phyloP scores from a whole-genome alignment of 2,888 invertebrate genomes.

The Tethea ocularis region DNA sequence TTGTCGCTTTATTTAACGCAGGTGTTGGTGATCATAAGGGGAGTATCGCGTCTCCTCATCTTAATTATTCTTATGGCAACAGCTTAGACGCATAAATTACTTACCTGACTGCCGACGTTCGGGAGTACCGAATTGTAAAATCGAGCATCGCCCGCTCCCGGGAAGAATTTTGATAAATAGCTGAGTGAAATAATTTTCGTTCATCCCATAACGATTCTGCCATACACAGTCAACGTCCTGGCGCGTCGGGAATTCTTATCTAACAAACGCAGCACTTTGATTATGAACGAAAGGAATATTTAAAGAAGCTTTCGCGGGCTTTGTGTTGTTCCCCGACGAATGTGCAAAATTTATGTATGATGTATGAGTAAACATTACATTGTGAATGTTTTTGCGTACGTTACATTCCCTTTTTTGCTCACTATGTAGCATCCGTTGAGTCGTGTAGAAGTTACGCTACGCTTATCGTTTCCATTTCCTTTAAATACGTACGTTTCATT shows the following conservation, averaged over 20 bases:
- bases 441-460: constrained; percentile 25
- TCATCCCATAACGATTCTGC: constrained; percentile 62
- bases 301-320: constrained; percentile 71
- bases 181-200: constrained; percentile 72
- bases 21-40: constrained; percentile 9
- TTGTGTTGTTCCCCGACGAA: constrained; percentile 69
- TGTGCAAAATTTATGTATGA: constrained; percentile 72
- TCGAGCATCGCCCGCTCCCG: constrained; percentile 51
- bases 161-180: constrained; percentile 75
- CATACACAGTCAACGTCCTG: constrained; percentile 56
- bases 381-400: constrained; percentile 46
- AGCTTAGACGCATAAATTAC: constrained; percentile 57
- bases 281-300: constrained; percentile 79
- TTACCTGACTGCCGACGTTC: constrained; percentile 27
- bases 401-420: constrained; percentile 36
- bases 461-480: constrained; percentile 29
- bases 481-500: constrained; percentile 10
- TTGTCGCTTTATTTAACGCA: constrained; percentile 3
- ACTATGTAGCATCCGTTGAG: constrained; percentile 29
- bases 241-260: constrained; percentile 79
- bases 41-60: constrained; percentile 8
- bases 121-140: constrained; percentile 48
- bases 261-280: constrained; percentile 79
- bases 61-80: constrained; percentile 25
- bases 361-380: constrained; percentile 54